Conservation (phyloP, 2,797 vertebrate species). For the Cygnus olor region DNA sequence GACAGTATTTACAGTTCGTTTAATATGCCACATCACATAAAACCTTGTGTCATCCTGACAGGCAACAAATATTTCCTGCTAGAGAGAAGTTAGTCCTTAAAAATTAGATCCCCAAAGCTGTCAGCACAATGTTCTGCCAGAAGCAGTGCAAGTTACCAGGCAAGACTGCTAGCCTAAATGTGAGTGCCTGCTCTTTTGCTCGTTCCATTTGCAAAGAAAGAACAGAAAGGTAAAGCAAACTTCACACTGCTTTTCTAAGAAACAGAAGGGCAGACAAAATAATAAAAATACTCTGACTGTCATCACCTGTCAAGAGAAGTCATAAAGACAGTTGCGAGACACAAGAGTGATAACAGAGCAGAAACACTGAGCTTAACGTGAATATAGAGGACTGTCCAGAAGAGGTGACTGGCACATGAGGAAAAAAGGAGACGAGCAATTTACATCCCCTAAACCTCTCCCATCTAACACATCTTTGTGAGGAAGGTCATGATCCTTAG, state of each 20-base stretch:
- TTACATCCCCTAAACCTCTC: not conserved
- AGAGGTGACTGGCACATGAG: not conserved
- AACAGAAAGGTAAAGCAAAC: not conserved
- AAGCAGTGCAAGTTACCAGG: not conserved
- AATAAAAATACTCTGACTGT: not conserved
- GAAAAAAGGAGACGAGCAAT: not conserved
- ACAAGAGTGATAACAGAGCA: not conserved
- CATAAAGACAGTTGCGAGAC: not conserved
- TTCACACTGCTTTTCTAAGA: not conserved
- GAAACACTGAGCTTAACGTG: not conserved
- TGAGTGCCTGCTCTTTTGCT: not conserved
- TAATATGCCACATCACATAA: constrained; percentile 45
- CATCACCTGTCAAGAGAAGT: not conserved
- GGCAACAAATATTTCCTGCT: constrained; percentile 24
- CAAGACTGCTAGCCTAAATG: not conserved
- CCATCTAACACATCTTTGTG: not conserved
- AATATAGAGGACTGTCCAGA: not conserved
- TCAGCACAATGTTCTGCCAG: not conserved
- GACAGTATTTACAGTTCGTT: constrained; percentile 53
- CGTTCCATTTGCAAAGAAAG: not conserved
- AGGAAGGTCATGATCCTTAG: not conserved
- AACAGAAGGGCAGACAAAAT: not conserved
- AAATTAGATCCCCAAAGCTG: not conserved
- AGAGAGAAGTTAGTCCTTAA: constrained; percentile 19
- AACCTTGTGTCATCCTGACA: not conserved